phyloP scores from a whole-genome alignment of 2,113 vertebrate species.

The Gopherus evgoodei region DNA sequence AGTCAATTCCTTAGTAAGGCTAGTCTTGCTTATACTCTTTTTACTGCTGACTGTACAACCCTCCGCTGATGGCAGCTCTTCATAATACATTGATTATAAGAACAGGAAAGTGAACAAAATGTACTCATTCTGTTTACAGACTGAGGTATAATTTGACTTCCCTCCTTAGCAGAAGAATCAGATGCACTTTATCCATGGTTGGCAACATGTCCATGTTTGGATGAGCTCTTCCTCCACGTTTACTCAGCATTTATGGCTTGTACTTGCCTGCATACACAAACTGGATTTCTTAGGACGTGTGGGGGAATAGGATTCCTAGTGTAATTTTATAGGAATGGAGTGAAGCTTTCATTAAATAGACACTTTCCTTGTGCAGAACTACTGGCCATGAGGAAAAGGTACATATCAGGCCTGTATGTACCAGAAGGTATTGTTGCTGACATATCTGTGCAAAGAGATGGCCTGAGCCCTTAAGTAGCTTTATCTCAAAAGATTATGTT shows the following conservation, averaged over 20 bases:
- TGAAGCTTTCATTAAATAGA: neutral
- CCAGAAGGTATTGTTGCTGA: neutral
- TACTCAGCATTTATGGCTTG: conserved; percentile 37
- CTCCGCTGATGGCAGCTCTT: conserved; percentile 67
- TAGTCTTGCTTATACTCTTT: conserved; percentile 61
- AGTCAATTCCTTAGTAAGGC: conserved; percentile 32
- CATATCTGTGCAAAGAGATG: neutral
- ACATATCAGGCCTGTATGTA: neutral
- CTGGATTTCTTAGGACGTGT: neutral
- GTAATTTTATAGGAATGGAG: neutral
- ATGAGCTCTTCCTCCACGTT: conserved; percentile 62
- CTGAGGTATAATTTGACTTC: conserved; percentile 74
- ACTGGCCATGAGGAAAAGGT: neutral
- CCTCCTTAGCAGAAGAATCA: conserved; percentile 56
- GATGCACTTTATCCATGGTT: conserved; percentile 68
- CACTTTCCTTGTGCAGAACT: neutral
- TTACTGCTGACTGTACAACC: conserved; percentile 76
- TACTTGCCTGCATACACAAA: neutral
- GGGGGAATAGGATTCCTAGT: neutral
- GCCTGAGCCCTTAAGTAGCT: neutral
- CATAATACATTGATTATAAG: conserved; percentile 71
- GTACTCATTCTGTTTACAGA: conserved; percentile 74
- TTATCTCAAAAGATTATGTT: neutral
- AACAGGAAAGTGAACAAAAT: conserved; percentile 74
- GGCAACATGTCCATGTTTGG: conserved; percentile 51